phyloP scores from a whole-genome alignment of 1,140 invertebrate species.

The Scaptomyza pallida region DNA sequence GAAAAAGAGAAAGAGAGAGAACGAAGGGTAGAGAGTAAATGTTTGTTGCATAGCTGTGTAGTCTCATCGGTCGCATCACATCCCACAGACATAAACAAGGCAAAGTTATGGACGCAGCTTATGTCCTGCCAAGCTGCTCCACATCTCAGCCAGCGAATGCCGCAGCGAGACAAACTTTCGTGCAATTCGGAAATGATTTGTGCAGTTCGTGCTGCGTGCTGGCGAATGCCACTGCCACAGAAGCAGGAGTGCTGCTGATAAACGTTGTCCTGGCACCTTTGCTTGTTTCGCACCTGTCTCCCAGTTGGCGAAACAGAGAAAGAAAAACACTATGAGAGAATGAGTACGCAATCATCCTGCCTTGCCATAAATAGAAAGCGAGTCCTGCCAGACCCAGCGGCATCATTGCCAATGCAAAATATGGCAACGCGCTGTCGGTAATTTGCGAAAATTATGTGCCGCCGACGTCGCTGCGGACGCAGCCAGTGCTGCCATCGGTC shows the following conservation, averaged over 20 bases:
- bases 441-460: slow-evolving; percentile 79
- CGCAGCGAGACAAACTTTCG: slow-evolving; percentile 69
- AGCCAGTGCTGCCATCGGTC: slow-evolving; percentile 22
- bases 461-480: slow-evolving; percentile 37
- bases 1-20: not conserved
- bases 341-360: slow-evolving; percentile 14
- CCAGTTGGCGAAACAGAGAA: not conserved
- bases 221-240: slow-evolving; percentile 1
- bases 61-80: slow-evolving; percentile 62
- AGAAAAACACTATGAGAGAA: not conserved
- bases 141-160: slow-evolving; percentile 35
- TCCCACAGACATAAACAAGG: slow-evolving; percentile 72
- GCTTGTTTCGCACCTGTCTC: slow-evolving; percentile 74
- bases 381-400: slow-evolving; percentile 53
- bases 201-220: slow-evolving; percentile 66
- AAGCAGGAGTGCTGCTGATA: slow-evolving; percentile 46
- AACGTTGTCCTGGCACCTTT: slow-evolving; percentile 62
- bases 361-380: slow-evolving; percentile 50
- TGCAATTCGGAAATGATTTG: slow-evolving; percentile 81
- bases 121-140: slow-evolving; percentile 59
- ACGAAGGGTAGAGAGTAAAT: not conserved
- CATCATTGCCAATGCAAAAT: slow-evolving; percentile 73
- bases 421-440: slow-evolving; percentile 71
- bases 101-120: slow-evolving; percentile 73
- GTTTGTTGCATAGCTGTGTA: slow-evolving; percentile 34